Conservation (phyloP, 1,140 invertebrate genomes). For the Leptinotarsa undecemlineata region DNA sequence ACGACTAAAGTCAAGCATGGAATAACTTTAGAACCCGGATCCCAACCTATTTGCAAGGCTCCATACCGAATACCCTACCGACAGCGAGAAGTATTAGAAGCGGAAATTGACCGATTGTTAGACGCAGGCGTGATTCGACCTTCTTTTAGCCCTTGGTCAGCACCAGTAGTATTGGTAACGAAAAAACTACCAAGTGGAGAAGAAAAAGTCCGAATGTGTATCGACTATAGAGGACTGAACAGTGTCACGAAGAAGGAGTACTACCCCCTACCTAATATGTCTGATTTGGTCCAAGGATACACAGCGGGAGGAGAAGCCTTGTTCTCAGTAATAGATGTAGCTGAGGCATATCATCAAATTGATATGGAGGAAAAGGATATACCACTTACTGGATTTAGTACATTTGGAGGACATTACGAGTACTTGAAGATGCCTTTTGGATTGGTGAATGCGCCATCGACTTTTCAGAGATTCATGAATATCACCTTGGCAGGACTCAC, state of each 20-base stretch:
- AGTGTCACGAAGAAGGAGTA: slow-evolving; percentile 24
- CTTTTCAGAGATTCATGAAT: slow-evolving; percentile 27
- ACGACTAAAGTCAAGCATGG: neutral
- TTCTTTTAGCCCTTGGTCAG: slow-evolving; percentile 17
- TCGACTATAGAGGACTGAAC: slow-evolving; percentile 21
- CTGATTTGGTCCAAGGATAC: slow-evolving; percentile 3
- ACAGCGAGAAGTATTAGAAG: neutral
- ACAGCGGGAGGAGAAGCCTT: neutral
- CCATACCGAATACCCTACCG: neutral
- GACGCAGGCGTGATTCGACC: slow-evolving; percentile 14
- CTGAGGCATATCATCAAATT: slow-evolving; percentile 25
- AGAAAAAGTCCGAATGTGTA: slow-evolving; percentile 21
- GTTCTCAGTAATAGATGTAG: slow-evolving; percentile 19
- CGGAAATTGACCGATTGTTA: slow-evolving; percentile 8
- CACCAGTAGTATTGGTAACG: slow-evolving; percentile 19
- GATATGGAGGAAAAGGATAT: slow-evolving; percentile 11
- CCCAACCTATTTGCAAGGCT: neutral
- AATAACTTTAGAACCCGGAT: neutral
- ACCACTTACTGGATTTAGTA: slow-evolving; percentile 21
- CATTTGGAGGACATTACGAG: slow-evolving; percentile 24
- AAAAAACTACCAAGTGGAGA: slow-evolving; percentile 20
- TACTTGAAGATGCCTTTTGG: slow-evolving; percentile 24
- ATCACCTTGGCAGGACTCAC: slow-evolving; percentile 13
- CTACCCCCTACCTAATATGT: slow-evolving; percentile 20
- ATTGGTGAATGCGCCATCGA: slow-evolving; percentile 21